Base-by-base conservation (phyloP, 1,140 invertebrate genomes). In the Mycetomoellerius zeteki region DNA sequence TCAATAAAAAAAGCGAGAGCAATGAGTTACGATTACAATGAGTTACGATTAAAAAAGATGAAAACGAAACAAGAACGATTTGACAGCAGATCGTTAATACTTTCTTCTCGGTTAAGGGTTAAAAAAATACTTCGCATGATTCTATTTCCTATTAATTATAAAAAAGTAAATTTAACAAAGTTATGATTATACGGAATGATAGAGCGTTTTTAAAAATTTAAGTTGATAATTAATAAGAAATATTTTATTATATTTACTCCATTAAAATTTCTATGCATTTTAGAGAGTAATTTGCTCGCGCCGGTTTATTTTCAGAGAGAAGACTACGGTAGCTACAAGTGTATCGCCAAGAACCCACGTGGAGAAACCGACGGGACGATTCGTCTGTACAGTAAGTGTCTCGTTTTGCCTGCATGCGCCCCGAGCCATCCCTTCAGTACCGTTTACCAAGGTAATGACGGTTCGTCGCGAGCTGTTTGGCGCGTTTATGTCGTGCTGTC, bases 341-440 rank as follows among this genome's bases (percentile, higher is more conserved):
- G 98, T 94, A 97, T 99, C 3, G 98, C 98, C 56, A 99, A 99
- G 95, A 99, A 99, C 96, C 98, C 98, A 33, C 96, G 98, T 75
- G 98, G 98, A 85, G 98, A 99, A 94, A 99, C 98, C 7, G 98
- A 99, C 93, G 98, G 98, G 62, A 97, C 97, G 58, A 99, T 99
- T 92, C 96, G 98, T 91, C 95, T 99, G 65, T 99, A 99, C 94
- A 98, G 98, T 99, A 96, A 98, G 98, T 97, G 93, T 87, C 85
- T 80, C 86, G 85, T 76, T 86, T 91, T 85, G 73, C 89, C 85
- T 88, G 43, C 43, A 16, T 52, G 16, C 52, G 50, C 62, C 88
- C 76, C 85, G 86, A 85, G 87, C 80, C 76, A 90, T 78, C 60
- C 67, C 60, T 37, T 12, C 30, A 43, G 86, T 67, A 84, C 27